Percentiles rank a stretch among this genome's conserved stretches.
Conservation (phyloP, 2,888 invertebrate species). For the Ischnus inquisitorius region DNA sequence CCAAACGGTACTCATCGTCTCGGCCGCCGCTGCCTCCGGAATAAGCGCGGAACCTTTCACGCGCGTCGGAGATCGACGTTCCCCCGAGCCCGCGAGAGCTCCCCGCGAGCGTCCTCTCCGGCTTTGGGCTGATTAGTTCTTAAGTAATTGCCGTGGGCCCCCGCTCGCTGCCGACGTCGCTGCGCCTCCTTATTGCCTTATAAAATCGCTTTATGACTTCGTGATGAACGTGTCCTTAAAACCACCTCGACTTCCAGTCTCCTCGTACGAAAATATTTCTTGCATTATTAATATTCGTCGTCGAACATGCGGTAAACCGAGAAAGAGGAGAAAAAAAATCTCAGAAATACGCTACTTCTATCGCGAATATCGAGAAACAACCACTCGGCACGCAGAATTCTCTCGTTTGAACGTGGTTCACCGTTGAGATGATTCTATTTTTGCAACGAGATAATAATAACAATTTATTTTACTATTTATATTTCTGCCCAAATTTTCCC, state of each 20-base stretch:
- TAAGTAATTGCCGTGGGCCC: constrained; percentile 80
- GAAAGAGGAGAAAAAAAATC: not conserved
- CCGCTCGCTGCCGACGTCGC: constrained; percentile 2
- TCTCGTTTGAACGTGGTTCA: no score
- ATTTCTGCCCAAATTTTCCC: no score
- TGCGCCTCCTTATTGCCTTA: constrained; percentile 78
- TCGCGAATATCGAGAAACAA: no score
- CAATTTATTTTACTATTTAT: no score
- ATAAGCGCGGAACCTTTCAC: constrained; percentile 28
- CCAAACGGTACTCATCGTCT: constrained; percentile 17
- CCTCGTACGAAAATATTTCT: constrained; percentile 21
- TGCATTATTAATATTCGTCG: constrained; percentile 48
- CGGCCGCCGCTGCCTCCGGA: constrained; percentile 3
- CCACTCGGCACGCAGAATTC: no score
- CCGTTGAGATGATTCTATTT: no score
- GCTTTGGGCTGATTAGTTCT: constrained; percentile 82
- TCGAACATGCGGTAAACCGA: not conserved
- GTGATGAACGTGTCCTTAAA: constrained; percentile 82
- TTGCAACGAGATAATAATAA: no score
- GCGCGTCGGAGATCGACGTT: constrained; percentile 49
- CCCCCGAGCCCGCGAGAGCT: constrained; percentile 51
- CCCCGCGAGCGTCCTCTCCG: constrained; percentile 73
- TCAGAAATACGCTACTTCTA: not conserved
- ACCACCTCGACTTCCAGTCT: constrained; percentile 28
- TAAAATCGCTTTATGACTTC: constrained; percentile 82